These are phyloP conservation scores for Caenorhabditis elegans DNA, from an alignment of 1,140 invertebrate genomes.

Conservation along the genomic window WBcel235 BX284604.4:13833001-13833500, in stretches of 20 bases:
- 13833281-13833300: background rate
- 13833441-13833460: background rate
- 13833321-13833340: background rate
- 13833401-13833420: background rate
- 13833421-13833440: background rate
- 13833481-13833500: constrained; percentile 6
- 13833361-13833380: background rate
- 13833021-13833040: background rate
- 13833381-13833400: background rate
- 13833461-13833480: background rate
- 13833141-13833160: background rate
- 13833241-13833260: too few relatives aligned
- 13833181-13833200: background rate
- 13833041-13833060: background rate
- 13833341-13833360: background rate
- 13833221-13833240: background rate
- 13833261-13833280: background rate
- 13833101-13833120: background rate
- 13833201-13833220: background rate
- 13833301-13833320: background rate
- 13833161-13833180: constrained; percentile 10
- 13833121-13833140: background rate
- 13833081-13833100: background rate
- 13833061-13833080: background rate
- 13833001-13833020: background rate